Conservation (phyloP, 2,888 invertebrate genomes). For the Andrena flavipes region DNA sequence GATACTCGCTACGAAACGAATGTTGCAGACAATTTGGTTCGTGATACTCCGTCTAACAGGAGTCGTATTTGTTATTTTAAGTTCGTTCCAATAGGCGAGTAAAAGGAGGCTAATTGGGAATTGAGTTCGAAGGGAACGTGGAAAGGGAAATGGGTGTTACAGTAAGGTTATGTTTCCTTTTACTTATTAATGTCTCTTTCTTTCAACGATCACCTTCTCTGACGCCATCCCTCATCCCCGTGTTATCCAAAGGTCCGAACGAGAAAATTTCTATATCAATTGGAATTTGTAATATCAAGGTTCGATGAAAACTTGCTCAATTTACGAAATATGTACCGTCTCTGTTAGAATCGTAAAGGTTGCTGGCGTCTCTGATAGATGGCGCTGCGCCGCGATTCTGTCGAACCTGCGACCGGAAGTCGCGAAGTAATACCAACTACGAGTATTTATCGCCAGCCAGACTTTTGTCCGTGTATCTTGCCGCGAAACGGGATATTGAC, state of each 20-base stretch:
- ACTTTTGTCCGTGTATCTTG: not conserved
- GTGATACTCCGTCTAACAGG: not conserved
- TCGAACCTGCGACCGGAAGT: not conserved
- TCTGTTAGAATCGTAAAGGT: not conserved
- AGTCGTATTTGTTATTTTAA: not conserved
- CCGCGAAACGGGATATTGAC: not conserved
- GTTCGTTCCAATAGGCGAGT: not conserved
- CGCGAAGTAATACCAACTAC: not conserved
- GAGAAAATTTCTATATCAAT: not conserved
- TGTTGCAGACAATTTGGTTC: constrained; percentile 18
- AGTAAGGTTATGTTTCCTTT: constrained; percentile 4
- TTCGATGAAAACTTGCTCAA: constrained; percentile 48
- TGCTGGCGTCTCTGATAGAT: not conserved
- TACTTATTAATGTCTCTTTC: not conserved
- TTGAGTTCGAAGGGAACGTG: constrained; percentile 2
- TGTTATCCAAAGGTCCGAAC: not conserved
- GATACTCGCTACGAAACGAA: constrained; percentile 56
- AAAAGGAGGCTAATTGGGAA: not conserved
- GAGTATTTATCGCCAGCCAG: not conserved
- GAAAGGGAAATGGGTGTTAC: not conserved
- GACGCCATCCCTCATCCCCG: no score
- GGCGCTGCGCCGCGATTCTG: not conserved
- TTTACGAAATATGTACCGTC: constrained; percentile 1
- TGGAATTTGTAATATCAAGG: not conserved
- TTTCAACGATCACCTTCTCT: not conserved